phyloP scores from a whole-genome alignment of 2,113 vertebrate species.

The Cnemophilus loriae region DNA sequence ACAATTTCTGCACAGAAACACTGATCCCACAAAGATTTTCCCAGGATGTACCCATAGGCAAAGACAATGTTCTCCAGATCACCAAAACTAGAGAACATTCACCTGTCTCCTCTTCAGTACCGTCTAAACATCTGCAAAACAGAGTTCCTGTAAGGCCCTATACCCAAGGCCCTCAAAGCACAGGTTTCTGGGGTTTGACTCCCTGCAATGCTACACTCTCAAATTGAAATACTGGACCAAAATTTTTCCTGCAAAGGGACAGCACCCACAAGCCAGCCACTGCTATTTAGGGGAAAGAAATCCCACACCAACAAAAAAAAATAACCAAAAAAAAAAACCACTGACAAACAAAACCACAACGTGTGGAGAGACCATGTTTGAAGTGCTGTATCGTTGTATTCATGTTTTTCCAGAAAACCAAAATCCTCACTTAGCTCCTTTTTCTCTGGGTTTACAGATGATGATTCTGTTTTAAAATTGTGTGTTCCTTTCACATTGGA shows the following conservation, averaged over 20 bases:
- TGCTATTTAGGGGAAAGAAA: neutral
- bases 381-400: neutral
- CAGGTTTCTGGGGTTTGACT: neutral
- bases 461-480: neutral
- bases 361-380: neutral
- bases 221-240: neutral
- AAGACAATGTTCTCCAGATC: neutral
- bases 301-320: neutral
- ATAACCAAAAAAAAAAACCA: neutral
- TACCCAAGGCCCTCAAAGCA: neutral
- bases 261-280: neutral
- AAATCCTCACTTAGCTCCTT: neutral
- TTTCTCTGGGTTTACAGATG: neutral
- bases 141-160: neutral
- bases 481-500: neutral
- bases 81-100: neutral
- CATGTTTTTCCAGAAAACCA: neutral
- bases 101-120: neutral
- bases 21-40: neutral
- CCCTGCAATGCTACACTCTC: neutral
- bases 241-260: neutral
- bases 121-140: neutral
- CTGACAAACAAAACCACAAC: neutral
- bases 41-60: neutral
- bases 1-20: neutral